Percentiles rank a stretch among this genome's conserved stretches.
Conservation (phyloP, 2,888 invertebrate species). For the Cylloceria caligata region DNA sequence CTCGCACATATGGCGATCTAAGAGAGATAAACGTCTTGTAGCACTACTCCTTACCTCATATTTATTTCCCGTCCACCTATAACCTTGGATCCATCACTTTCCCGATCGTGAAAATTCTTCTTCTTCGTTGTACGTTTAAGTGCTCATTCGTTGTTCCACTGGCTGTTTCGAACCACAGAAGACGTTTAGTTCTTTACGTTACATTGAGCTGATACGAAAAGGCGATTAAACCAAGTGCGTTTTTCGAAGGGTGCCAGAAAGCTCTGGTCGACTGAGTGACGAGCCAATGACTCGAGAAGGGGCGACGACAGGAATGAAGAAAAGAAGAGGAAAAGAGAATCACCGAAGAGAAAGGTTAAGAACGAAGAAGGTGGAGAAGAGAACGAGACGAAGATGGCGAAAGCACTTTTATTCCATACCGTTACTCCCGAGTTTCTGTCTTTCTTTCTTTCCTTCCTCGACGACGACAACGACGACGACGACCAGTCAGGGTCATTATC, state of each 20-base stretch:
- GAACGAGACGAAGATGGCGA: slow-evolving; percentile 2
- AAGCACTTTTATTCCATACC: slow-evolving; percentile 56
- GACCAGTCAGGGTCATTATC: slow-evolving; percentile 76
- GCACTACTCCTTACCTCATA: neutral
- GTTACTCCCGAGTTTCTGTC: slow-evolving; percentile 45
- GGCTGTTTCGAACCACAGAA: neutral
- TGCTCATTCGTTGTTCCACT: slow-evolving; percentile 24
- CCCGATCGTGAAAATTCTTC: slow-evolving; percentile 52
- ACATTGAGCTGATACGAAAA: slow-evolving; percentile 7
- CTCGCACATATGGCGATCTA: too few relatives aligned
- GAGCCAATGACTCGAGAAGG: neutral
- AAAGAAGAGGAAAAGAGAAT: slow-evolving; percentile 18
- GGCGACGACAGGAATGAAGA: slow-evolving; percentile 2
- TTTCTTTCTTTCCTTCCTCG: slow-evolving; percentile 41
- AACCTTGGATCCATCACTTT: slow-evolving; percentile 38
- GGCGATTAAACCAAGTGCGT: slow-evolving; percentile 21
- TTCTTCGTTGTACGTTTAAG: slow-evolving; percentile 48
- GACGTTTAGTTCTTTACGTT: neutral
- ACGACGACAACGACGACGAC: slow-evolving; percentile 36
- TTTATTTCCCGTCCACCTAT: slow-evolving; percentile 19
- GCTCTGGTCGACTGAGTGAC: slow-evolving; percentile 19
- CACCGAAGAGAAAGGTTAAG: slow-evolving; percentile 24
- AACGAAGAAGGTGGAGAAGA: slow-evolving; percentile 25
- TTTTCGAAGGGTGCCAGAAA: neutral
- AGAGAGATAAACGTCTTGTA: too few relatives aligned